Evolutionary conservation across 2,888 invertebrate species (phyloP).

Genomic region (Thymelicus acteon): DNA sequence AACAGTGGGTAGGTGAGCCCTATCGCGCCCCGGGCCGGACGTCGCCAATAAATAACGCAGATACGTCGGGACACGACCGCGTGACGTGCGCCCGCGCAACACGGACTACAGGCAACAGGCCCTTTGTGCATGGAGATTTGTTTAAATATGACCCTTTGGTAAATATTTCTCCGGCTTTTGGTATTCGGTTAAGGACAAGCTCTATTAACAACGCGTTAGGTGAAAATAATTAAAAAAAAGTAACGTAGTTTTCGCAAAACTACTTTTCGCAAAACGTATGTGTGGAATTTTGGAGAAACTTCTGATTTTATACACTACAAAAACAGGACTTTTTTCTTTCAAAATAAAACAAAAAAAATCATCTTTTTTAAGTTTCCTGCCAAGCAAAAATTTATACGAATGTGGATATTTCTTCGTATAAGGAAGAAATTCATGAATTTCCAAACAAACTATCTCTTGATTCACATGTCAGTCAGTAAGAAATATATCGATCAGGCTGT

Average conservation of each 20-base stretch:
- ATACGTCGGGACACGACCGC: constrained; percentile 77
- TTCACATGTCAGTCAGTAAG: constrained; percentile 44
- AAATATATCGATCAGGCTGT: constrained; percentile 42
- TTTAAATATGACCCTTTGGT: constrained; percentile 7
- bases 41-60: constrained; percentile 80
- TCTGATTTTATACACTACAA: too few species aligned
- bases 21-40: constrained; percentile 69
- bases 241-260: too few species aligned
- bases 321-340: too few species aligned
- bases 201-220: too few species aligned
- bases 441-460: constrained; percentile 41
- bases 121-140: constrained; percentile 43
- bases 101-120: not conserved
- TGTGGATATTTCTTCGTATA: constrained; percentile 22
- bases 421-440: constrained; percentile 38
- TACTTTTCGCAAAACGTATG: too few species aligned
- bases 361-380: not conserved
- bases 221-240: too few species aligned
- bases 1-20: constrained; percentile 40
- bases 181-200: too few species aligned
- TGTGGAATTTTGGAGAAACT: too few species aligned
- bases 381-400: constrained; percentile 4
- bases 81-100: constrained; percentile 70
- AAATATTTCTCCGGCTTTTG: constrained; percentile 1
- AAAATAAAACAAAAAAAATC: not conserved